These are phyloP conservation scores for Yponomeuta sedellus DNA, from an alignment of 2,888 invertebrate species.

Conservation along the genomic window DNA sequence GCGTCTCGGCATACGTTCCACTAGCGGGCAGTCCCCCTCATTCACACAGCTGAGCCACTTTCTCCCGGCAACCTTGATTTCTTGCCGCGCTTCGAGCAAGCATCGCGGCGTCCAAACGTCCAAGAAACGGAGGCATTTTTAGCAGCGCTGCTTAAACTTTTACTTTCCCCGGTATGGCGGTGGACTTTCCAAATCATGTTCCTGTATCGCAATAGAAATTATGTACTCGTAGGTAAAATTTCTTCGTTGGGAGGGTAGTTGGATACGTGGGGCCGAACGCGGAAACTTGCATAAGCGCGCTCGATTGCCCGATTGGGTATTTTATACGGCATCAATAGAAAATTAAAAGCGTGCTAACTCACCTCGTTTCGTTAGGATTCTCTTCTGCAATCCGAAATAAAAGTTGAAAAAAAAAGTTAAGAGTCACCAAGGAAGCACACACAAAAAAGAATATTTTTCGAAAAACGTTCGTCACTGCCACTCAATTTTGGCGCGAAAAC, in stretches of 20 bases:
- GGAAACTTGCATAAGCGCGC: slow-evolving; percentile 35
- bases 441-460: slow-evolving; percentile 22
- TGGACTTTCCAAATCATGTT: slow-evolving; percentile 24
- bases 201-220: not conserved
- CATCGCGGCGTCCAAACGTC: slow-evolving; percentile 46
- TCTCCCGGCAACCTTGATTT: slow-evolving; percentile 72
- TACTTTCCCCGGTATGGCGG: slow-evolving; percentile 51
- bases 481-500: slow-evolving; percentile 38
- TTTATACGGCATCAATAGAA: not conserved
- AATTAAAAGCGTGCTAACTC: slow-evolving; percentile 20
- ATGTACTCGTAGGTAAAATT: slow-evolving; percentile 12
- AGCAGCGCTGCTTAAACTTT: slow-evolving; percentile 49
- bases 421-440: slow-evolving; percentile 49
- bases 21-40: slow-evolving; percentile 18
- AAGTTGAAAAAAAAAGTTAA: slow-evolving; percentile 25
- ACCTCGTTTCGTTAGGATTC: slow-evolving; percentile 32
- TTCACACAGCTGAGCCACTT: slow-evolving; percentile 58
- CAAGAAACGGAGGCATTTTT: slow-evolving; percentile 43
- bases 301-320: slow-evolving; percentile 12
- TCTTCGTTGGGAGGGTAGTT: slow-evolving; percentile 17
- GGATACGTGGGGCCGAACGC: slow-evolving; percentile 20
- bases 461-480: slow-evolving; percentile 43
- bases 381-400: slow-evolving; percentile 26
- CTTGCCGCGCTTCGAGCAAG: slow-evolving; percentile 29
- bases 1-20: not conserved